Base-by-base conservation (phyloP, 2,113 vertebrate genomes). In the Poicephalus meyeri region DNA sequence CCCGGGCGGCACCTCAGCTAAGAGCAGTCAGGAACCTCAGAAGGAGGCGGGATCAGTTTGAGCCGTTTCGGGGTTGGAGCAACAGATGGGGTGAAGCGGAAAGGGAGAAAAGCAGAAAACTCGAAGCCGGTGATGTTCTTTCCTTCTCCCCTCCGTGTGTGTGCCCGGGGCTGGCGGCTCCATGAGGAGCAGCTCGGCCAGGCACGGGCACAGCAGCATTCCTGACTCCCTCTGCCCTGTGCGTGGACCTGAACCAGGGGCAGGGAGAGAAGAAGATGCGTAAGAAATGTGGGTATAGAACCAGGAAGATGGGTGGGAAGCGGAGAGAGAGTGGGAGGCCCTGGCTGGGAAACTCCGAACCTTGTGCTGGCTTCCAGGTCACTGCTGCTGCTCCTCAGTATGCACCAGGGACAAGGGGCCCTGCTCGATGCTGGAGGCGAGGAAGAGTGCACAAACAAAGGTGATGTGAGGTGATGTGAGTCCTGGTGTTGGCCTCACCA, bases 401-500 rank as follows among this genome's bases (percentile, higher is more conserved):
- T 15, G 3, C 47, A 0, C 19, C 55, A 21, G 42, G 83, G 33
- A 16, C 44, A 2, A 2, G 65, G 7, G 53, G 29, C 73, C 70
- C 68, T 56, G 60, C 13, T 35, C 3, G 1, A 23, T 7, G 63
- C 31, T 69, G 76, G 33, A 11, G 3, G 2, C 0, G n/a, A 77
- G 72, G 58, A 28, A 49, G n/a, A 52, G 53, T 39, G 26, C 41
- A 25, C 0, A 6, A 18, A 2, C 0, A 0, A 23, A 55, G 85
- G 39, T 6, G 9, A 18, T 1, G 37, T 12, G 53, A 33, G 53
- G 53, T 33, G 71, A 31, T 11, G 2, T 4, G 3, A 31, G 49
- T 21, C 42, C 37, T 41, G 70, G 17, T 3, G 25, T 39, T 55
- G 76, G 46, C 47, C 37, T 47, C 16, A 41, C n/a, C 2, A 5